Evolutionary conservation across 1,140 invertebrate species (phyloP).

Genomic region (Drosophila oshimai): DNA sequence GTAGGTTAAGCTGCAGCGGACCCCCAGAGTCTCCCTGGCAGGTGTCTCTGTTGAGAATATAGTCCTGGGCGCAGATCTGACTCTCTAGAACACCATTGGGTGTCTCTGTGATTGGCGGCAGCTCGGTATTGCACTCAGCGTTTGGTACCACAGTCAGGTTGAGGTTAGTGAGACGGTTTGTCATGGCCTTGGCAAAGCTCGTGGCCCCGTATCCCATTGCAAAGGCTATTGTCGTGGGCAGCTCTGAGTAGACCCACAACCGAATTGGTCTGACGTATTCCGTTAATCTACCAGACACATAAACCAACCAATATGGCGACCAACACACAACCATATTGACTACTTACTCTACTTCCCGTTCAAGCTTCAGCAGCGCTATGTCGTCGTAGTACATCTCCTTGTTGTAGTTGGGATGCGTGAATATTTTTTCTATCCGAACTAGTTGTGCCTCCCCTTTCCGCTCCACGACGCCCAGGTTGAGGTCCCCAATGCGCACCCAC

Average conservation of each 20-base stretch:
- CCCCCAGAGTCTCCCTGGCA: slow-evolving; percentile 77
- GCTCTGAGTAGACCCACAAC: slow-evolving; percentile 48
- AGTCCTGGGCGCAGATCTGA: slow-evolving; percentile 74
- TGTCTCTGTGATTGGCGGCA: slow-evolving; percentile 55
- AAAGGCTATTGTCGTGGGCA: slow-evolving; percentile 66
- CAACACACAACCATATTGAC: neutral
- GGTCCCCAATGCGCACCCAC: slow-evolving; percentile 68
- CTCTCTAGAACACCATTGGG: slow-evolving; percentile 57
- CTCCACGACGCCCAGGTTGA: slow-evolving; percentile 60
- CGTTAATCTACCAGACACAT: slow-evolving; percentile 42
- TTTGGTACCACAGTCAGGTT: slow-evolving; percentile 72
- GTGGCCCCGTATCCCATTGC: slow-evolving; percentile 80
- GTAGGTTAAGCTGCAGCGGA: slow-evolving; percentile 65
- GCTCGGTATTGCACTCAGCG: slow-evolving; percentile 57
- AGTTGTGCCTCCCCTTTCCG: slow-evolving; percentile 41
- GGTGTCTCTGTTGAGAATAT: slow-evolving; percentile 63
- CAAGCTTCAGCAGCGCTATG: slow-evolving; percentile 60
- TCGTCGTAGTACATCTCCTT: slow-evolving; percentile 63
- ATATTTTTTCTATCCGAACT: slow-evolving; percentile 36
- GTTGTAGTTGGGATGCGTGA: slow-evolving; percentile 55
- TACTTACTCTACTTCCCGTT: slow-evolving; percentile 57
- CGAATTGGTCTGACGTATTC: slow-evolving; percentile 69
- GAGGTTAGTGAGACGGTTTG: slow-evolving; percentile 69
- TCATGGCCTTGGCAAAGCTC: slow-evolving; percentile 57
- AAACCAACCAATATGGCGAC: neutral